Percentiles rank a stretch among this genome's conserved stretches.
phyloP scores from a whole-genome alignment of 2,113 vertebrate species.

The Bubalus kerabau region DNA sequence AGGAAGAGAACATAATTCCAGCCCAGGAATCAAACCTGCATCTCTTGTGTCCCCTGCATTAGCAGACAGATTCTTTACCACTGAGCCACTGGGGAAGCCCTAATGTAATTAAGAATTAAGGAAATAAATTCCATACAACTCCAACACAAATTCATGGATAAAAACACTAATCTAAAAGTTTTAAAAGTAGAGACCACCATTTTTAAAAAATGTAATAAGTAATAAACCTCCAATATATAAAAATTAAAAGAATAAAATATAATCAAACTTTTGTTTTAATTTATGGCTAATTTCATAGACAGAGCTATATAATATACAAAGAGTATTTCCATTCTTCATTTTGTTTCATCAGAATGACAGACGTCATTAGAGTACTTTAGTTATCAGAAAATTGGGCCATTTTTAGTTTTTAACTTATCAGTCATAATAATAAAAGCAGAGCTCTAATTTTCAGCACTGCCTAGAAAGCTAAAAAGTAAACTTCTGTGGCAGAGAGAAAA shows the following conservation, averaged over 20 bases:
- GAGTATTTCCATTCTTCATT: neutral
- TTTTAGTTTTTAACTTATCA: neutral
- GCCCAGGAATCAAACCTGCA: neutral
- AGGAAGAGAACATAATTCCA: neutral
- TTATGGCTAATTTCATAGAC: neutral
- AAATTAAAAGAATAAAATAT: neutral
- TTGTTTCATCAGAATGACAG: neutral
- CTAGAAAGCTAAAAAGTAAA: neutral
- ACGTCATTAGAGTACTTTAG: neutral
- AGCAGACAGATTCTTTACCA: neutral
- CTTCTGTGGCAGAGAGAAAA: neutral
- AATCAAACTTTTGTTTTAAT: neutral
- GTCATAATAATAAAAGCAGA: neutral
- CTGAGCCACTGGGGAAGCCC: neutral
- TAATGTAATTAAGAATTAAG: neutral
- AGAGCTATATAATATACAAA: neutral
- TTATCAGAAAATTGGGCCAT: neutral
- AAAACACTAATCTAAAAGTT: neutral
- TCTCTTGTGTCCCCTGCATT: neutral
- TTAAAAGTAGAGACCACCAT: neutral
- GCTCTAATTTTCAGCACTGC: neutral
- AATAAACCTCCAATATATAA: neutral
- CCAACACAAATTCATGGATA: neutral
- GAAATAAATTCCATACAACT: neutral
- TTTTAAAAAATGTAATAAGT: neutral